Evolutionary conservation across 2,888 invertebrate genomes (phyloP).

Genomic region (Cantharis rufa): DNA sequence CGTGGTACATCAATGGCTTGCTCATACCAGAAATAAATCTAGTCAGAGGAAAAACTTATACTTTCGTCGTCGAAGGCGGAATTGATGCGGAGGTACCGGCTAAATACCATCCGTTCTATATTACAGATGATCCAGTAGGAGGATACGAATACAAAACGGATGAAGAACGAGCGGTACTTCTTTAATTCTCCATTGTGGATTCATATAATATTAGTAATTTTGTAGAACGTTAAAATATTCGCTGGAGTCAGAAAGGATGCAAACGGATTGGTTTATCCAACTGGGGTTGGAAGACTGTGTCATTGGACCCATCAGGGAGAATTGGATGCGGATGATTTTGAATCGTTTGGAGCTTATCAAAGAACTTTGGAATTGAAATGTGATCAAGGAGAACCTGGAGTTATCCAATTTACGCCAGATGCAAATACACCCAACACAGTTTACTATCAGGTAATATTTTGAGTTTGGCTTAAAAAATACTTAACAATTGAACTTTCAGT

Average conservation of each 20-base stretch:
- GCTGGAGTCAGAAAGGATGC: constrained; percentile 77
- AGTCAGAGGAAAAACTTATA: constrained; percentile 83
- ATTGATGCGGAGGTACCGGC: constrained; percentile 77
- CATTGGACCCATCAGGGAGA: constrained; percentile 82
- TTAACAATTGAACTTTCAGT: constrained; percentile 59
- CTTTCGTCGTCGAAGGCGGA: constrained; percentile 88
- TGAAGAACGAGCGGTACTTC: constrained; percentile 74
- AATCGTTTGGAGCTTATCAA: constrained; percentile 89
- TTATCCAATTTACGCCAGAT: constrained; percentile 88
- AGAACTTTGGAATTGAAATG: constrained; percentile 81
- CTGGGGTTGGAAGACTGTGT: constrained; percentile 82
- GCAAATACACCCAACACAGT: constrained; percentile 85
- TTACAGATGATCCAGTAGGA: constrained; percentile 90
- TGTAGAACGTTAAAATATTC: constrained; percentile 76
- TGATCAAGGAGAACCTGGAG: constrained; percentile 81
- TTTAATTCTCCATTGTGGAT: background rate
- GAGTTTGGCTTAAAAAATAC: background rate
- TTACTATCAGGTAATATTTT: constrained; percentile 79
- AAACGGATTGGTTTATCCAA: constrained; percentile 71
- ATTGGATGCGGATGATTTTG: constrained; percentile 80
- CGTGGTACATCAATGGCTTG: constrained; percentile 93
- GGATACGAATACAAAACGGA: constrained; percentile 84
- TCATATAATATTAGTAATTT: background rate
- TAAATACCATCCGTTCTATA: constrained; percentile 90
- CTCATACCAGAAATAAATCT: constrained; percentile 90